Base-by-base conservation (phyloP, 2,113 vertebrate species). In the Sceloporus undulatus region DNA sequence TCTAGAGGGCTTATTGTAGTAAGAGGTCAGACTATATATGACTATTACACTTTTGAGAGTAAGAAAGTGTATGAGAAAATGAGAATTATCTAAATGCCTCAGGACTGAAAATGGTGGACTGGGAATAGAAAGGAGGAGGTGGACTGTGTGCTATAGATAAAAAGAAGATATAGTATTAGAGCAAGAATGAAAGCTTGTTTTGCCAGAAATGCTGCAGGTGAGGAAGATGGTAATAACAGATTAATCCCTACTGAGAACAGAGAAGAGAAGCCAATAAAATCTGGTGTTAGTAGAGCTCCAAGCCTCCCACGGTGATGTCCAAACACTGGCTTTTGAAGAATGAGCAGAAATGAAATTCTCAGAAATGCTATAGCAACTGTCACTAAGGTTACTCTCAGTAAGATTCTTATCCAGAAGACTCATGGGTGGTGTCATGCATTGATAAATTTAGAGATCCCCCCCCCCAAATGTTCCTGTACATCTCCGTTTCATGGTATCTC, bases 341-440 rank as follows among this genome's bases (percentile, higher is more conserved):
- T 87, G 86, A 92, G 70, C 71, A 91, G 85, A 94, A 95, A 89
- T 90, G 89, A 93, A 90, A 92, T 91, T 71, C 68, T 87, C 71
- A 56, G 85, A 87, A 90, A 89, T 52, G 5, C 95, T 93, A 93
- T 95, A 89, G 93, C 80, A 95, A 95, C 95, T 78, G 87, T 95
- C 88, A 87, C 95, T 91, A 89, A 66, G 93, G 95, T 93, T 87
- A 95, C 91, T 83, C 90, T 74, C 87, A 88, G 89, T 92, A 94
- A 91, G 71, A 79, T 88, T 92, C 90, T 94, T 92, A 92, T 94
- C 84, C 88, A 87, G 77, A 87, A 89, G 91, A 92, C 86, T 88
- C 91, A 40, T 34, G 90, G 93, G 84, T 91, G 79, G n/a, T 0
- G 0, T 84, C 91, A 82, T 40, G 38, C 82, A 90, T 89, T 91